Evolutionary conservation across 2,797 vertebrate species (phyloP), one percentile per base, ranked within the genome.

Genomic region (Helostoma temminkii): DNA sequence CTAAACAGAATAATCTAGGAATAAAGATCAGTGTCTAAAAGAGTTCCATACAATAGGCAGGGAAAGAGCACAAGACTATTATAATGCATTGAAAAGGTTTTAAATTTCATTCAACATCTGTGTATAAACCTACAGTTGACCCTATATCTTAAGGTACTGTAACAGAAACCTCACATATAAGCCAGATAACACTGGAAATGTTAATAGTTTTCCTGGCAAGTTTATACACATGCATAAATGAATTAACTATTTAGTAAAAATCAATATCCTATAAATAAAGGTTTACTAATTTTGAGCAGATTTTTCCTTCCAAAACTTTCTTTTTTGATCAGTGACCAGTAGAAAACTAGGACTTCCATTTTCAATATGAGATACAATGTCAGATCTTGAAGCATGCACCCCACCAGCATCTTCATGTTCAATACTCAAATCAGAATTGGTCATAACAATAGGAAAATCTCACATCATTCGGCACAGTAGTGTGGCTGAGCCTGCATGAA

Each of bases 401-500:
- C 36, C 30, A n/a, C 9, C 26, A n/a, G 21, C 37, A 28, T 32
- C 36, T 21, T 34, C 12, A 11, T 34, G 32, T n/a, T 48, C 15
- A 48, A 36, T 21, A 11, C 34, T 59, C 18, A 24, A 36, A 46
- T 66, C 60, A 74, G n/a, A 42, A 30, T 4, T 18, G 45, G 42
- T 25, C 34, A 25, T 32, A 55, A 73, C 32, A 60, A 57, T 36
- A 14, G 24, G 6, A 61, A 61, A 28, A 68, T 56, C 52, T 43
- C 41, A 12, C 32, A 62, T 62, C 46, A 59, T 21, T 46, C 36
- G n/a, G 22, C 37, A 53, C n/a, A 11, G 74, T 32, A 55, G 67
- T 26, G 1, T 37, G 45, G 15, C 46, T 34, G 16, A 56, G 46
- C 36, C 47, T 16, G 50, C 16, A 4, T 16, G 39, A 61, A 57